Percentiles rank a stretch among this genome's conserved stretches.
Evolutionary conservation across 2,797 vertebrate species (phyloP).

Genomic region (Thaleichthys pacificus): DNA sequence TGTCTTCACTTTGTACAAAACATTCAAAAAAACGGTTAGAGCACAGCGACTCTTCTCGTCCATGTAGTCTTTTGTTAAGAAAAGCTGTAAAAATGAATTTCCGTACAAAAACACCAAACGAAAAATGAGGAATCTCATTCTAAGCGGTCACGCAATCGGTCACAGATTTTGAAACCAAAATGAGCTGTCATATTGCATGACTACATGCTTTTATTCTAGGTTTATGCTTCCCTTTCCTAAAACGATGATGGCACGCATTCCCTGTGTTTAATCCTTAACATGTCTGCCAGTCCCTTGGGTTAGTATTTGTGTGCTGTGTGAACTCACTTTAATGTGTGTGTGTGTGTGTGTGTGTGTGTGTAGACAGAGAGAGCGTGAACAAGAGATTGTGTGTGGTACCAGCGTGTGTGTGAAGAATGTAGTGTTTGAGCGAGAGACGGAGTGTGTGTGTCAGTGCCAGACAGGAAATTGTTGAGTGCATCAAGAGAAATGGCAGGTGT

Average conservation of each 20-base stretch:
- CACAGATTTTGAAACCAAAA: neutral
- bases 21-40: neutral
- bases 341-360: conserved; percentile 3
- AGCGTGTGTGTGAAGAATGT: neutral
- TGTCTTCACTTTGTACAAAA: neutral
- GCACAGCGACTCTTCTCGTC: neutral
- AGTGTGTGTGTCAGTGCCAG: neutral
- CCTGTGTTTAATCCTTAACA: neutral
- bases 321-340: neutral
- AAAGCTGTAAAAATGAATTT: neutral
- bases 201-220: neutral
- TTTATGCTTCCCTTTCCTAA: neutral
- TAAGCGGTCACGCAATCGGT: neutral
- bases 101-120: neutral
- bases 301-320: neutral
- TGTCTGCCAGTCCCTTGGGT: neutral
- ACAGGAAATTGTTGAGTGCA: neutral
- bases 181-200: neutral
- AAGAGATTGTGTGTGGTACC: neutral
- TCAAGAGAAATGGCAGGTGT: conserved; percentile 5
- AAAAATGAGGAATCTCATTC: neutral
- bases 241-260: neutral
- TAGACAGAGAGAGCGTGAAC: neutral
- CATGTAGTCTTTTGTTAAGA: too few species aligned
- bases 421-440: too few species aligned